A percentile compares a stretch with the other conserved stretches of the same genome.
Conservation (phyloP, 2,113 vertebrate genomes). For the Scolopax mira region DNA sequence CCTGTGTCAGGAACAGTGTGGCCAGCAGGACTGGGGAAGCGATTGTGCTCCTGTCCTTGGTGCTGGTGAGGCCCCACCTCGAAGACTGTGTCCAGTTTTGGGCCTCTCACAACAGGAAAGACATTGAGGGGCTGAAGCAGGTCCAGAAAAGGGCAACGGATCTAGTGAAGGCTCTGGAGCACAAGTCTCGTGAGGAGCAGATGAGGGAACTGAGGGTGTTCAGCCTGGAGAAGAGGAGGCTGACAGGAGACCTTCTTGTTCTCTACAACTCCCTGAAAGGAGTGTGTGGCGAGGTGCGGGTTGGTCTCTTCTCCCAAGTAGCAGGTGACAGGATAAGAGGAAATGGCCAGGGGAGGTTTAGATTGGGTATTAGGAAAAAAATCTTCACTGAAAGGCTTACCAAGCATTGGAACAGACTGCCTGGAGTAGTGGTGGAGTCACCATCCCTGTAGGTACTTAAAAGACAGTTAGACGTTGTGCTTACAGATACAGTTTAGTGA, state of each 20-base stretch:
- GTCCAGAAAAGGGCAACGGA: background rate
- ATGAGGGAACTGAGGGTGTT: background rate
- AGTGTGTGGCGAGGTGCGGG: background rate
- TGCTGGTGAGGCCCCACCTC: background rate
- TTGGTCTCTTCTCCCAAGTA: background rate
- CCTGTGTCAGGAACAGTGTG: background rate
- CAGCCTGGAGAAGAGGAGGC: background rate
- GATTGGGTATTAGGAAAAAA: background rate
- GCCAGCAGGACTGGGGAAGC: background rate
- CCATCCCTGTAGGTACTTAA: background rate
- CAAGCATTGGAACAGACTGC: background rate
- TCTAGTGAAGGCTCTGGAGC: background rate
- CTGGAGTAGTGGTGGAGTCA: background rate
- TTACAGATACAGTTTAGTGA: background rate
- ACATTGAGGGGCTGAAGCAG: background rate
- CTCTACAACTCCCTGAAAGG: background rate
- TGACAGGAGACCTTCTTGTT: background rate
- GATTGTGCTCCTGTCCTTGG: background rate
- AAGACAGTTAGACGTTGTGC: background rate
- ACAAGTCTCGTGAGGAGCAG: background rate
- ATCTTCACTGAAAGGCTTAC: background rate
- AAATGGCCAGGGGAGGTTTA: background rate
- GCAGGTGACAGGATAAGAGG: background rate
- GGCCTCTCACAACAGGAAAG: background rate
- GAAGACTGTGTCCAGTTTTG: background rate